Conservation (phyloP, 2,888 invertebrate genomes). For the Tanytarsus gracilentus region DNA sequence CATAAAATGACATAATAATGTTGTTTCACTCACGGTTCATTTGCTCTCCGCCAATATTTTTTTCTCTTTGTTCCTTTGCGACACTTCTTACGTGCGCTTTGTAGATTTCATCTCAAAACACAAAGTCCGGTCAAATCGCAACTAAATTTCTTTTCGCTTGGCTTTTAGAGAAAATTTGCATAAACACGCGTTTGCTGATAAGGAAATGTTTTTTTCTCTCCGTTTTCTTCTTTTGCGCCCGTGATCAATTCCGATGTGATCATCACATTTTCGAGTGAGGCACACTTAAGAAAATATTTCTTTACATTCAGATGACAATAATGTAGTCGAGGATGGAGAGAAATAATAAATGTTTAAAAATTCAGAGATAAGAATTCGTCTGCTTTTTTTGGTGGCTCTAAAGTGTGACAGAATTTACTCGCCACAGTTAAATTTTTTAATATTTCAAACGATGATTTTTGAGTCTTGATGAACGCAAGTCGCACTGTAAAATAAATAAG, state of each 20-base stretch:
- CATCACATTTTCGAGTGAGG: background rate
- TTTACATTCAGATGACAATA: background rate
- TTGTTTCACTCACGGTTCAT: conserved; percentile 19
- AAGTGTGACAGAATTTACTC: background rate
- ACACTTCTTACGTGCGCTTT: background rate
- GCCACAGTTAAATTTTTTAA: background rate
- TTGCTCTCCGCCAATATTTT: background rate
- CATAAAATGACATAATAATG: conserved; percentile 29
- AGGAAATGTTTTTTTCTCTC: conserved; percentile 12
- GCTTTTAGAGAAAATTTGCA: conserved; percentile 27
- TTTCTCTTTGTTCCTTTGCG: background rate
- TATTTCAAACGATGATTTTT: too few relatives aligned
- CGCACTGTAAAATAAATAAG: too few relatives aligned
- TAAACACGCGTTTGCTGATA: conserved; percentile 30
- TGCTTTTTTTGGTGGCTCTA: conserved; percentile 3
- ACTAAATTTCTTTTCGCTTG: background rate
- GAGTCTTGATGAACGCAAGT: too few relatives aligned
- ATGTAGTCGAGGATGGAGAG: background rate
- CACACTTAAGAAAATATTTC: background rate
- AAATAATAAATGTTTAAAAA: conserved; percentile 27
- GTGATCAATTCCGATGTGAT: background rate
- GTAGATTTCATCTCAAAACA: background rate
- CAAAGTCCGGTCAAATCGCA: background rate
- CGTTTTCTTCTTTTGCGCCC: background rate
- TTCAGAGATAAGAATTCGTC: conserved; percentile 22